Evolutionary conservation across 2,888 invertebrate species (phyloP).

Genomic region (Arge pagana): DNA sequence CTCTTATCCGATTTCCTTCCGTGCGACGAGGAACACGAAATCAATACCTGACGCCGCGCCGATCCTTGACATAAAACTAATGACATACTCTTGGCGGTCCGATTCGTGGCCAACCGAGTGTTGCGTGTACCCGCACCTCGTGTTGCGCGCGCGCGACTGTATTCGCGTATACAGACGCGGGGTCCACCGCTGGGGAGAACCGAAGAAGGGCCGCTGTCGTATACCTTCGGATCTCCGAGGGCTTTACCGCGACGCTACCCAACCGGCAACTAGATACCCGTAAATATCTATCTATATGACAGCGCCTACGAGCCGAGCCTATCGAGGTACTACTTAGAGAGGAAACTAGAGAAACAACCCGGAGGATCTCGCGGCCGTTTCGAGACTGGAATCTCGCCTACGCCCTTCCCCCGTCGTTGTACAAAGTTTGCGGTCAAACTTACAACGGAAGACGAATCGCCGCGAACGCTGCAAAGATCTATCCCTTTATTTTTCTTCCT

Average conservation of each 20-base stretch:
- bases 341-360: background rate
- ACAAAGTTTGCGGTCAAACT: slow-evolving; percentile 5
- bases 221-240: no score
- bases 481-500: slow-evolving; percentile 4
- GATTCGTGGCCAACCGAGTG: no score
- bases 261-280: no score
- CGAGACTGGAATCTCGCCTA: slow-evolving; percentile 3
- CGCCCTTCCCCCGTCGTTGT: background rate
- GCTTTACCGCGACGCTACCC: no score
- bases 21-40: background rate
- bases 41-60: slow-evolving; percentile 10
- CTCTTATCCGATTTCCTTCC: slow-evolving; percentile 12
- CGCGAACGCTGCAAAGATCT: slow-evolving; percentile 1
- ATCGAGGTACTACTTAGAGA: background rate
- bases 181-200: no score
- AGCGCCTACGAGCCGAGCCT: no score
- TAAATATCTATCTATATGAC: no score
- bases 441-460: slow-evolving; percentile 13
- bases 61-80: slow-evolving; percentile 14
- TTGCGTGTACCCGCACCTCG: no score
- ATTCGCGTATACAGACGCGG: no score
- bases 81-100: slow-evolving; percentile 13
- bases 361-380: background rate
- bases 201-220: no score
- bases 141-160: no score